A percentile compares a stretch with the other conserved stretches of the same genome.
Conservation (phyloP, 2,113 vertebrate species). For the Colossoma macropomum region DNA sequence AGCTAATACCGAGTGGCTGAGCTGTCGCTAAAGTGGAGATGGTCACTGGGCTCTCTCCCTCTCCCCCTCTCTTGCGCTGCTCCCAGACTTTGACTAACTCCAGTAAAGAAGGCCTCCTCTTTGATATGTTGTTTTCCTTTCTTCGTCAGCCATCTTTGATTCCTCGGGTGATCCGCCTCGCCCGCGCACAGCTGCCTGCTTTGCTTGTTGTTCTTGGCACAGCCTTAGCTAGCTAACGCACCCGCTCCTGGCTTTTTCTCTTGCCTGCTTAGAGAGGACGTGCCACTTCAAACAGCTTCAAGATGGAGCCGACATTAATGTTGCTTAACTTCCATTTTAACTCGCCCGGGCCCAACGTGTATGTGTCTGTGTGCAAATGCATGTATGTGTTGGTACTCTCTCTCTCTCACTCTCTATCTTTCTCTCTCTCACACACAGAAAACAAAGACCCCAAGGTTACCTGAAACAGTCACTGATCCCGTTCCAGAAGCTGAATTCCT, state of each 20-base stretch:
- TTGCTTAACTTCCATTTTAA: slow-evolving; percentile 63
- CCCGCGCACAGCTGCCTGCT: slow-evolving; percentile 74
- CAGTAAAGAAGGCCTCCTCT: slow-evolving; percentile 68
- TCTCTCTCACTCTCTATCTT: slow-evolving; percentile 61
- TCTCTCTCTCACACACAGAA: slow-evolving; percentile 63
- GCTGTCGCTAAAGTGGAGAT: slow-evolving; percentile 31
- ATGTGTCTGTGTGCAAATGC: not conserved
- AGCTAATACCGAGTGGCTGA: slow-evolving; percentile 37
- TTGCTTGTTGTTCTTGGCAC: slow-evolving; percentile 77
- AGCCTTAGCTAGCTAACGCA: slow-evolving; percentile 66
- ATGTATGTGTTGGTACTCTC: slow-evolving; percentile 59
- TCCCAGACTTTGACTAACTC: slow-evolving; percentile 68
- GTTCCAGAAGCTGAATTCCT: slow-evolving; percentile 71
- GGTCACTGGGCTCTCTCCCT: slow-evolving; percentile 15
- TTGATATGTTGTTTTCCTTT: slow-evolving; percentile 73
- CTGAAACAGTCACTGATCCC: slow-evolving; percentile 69
- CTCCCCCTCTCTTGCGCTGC: not conserved
- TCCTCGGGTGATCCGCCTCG: slow-evolving; percentile 70
- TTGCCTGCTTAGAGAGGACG: slow-evolving; percentile 64
- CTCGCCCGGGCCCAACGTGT: not conserved
- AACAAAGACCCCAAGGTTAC: slow-evolving; percentile 72
- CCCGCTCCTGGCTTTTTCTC: slow-evolving; percentile 63
- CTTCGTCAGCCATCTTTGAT: slow-evolving; percentile 77
- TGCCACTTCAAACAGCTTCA: slow-evolving; percentile 67
- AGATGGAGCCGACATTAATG: slow-evolving; percentile 48